Evolutionary conservation across 1,140 invertebrate genomes (phyloP), one percentile per base, ranked within the genome.

Genomic region (Elymnias hypermnestra): DNA sequence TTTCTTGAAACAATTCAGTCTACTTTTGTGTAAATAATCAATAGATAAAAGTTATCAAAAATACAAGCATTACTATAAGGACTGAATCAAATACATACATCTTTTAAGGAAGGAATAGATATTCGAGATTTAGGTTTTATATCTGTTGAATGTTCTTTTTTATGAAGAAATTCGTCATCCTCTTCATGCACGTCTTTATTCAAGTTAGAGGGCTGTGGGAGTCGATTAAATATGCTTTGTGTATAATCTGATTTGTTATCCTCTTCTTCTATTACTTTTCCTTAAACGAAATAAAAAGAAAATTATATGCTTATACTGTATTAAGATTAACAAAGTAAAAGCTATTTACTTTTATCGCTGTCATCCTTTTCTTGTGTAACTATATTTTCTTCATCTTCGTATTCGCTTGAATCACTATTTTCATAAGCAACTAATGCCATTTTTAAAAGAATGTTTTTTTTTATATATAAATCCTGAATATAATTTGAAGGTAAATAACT

Each of bases 131-230:
- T 83, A 8, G 73, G 77, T 60, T 83, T 83, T 2, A 67, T 47
- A 36, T 59, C 48, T 40, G 61, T 67, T 8, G 52, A 57, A n/a
- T 52, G 53, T 43, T 82, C 86, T 56, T 89, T 89, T 62, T 89
- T 90, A 41, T 87, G 84, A n/a, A 90, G 46, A 57, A 89, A 89
- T 60, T 90, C 89, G 70, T 90, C 89, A 56, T 89, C 88, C 28
- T 82, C 83, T 52, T 90, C 89, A 43, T 81, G 69, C 8, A 88
- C 61, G 1, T 48, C 19, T 19, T 58, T 38, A 43, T 60, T 73
- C 37, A 67, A 55, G n/a, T 45, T 59, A 9, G 59, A 53, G 37
- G 85, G 74, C 21, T 66, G 58, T 35, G 78, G 82, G 21, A 84
- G 53, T 18, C 64, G 41, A 44, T 61, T 78, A 53, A 87, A 87